A percentile compares a stretch with the other conserved stretches of the same genome.
Conservation (phyloP, 1,140 invertebrate genomes). For the Metopolophium dirhodum region DNA sequence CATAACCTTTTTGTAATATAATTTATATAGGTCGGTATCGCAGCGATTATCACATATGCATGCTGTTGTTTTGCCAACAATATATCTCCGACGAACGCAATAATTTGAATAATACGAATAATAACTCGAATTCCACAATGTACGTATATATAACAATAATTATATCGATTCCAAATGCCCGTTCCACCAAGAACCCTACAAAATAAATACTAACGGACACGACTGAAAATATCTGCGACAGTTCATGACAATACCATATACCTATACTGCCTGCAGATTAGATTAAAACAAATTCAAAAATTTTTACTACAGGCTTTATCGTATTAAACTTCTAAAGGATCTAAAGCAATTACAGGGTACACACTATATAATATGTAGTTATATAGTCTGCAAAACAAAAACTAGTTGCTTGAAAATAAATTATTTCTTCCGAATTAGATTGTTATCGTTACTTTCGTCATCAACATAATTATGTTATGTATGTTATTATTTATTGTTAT, state of each 20-base stretch:
- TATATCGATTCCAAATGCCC: not conserved
- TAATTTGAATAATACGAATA: not conserved
- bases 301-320: not conserved
- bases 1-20: conserved; percentile 3
- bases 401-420: not conserved
- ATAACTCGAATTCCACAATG: not conserved
- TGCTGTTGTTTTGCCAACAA: not conserved
- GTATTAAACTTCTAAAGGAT: not conserved
- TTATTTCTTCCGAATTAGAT: not conserved
- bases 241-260: not conserved
- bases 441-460: not conserved
- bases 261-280: not conserved
- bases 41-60: not conserved
- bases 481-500: no score
- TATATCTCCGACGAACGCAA: not conserved
- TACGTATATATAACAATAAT: not conserved
- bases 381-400: not conserved
- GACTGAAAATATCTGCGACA: not conserved
- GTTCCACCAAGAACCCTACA: not conserved
- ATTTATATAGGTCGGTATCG: conserved; percentile 5
- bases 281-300: not conserved
- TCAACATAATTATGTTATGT: no score
- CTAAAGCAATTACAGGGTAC: not conserved
- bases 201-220: not conserved
- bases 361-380: no score